phyloP scores from a whole-genome alignment of 2,888 invertebrate species.

The Watsonalla binaria region DNA sequence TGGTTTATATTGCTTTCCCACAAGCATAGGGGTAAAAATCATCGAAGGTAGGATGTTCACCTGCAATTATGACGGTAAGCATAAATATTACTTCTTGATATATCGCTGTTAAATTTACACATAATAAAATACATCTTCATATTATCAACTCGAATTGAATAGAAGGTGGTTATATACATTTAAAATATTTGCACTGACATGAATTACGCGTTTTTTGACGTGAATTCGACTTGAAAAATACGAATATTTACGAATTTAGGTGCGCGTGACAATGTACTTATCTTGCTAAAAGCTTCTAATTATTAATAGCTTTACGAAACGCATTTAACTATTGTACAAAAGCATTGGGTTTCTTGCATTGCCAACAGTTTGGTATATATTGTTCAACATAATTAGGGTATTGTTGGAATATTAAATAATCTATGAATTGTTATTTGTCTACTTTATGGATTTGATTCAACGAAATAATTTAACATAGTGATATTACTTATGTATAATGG shows the following conservation, averaged over 20 bases:
- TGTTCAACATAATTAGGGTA: conserved; percentile 6
- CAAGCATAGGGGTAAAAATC: no score
- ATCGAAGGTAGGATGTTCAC: no score
- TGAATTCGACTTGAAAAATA: neutral
- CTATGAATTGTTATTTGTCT: neutral
- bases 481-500: neutral
- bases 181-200: no score
- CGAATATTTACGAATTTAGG: neutral
- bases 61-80: no score
- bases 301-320: conserved; percentile 38
- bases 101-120: no score
- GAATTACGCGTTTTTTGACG: no score
- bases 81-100: no score
- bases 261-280: neutral
- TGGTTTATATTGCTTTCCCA: no score
- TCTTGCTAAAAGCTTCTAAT: conserved; percentile 50
- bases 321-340: conserved; percentile 61
- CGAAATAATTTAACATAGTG: neutral
- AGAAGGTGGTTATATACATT: no score
- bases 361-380: conserved; percentile 5
- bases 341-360: conserved; percentile 41
- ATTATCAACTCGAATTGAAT: no score
- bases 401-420: neutral
- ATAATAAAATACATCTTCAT: no score
- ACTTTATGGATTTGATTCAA: neutral